These are phyloP conservation scores for Aegypius monachus DNA, from an alignment of 2,113 vertebrate species.

Conservation along the genomic window DNA sequence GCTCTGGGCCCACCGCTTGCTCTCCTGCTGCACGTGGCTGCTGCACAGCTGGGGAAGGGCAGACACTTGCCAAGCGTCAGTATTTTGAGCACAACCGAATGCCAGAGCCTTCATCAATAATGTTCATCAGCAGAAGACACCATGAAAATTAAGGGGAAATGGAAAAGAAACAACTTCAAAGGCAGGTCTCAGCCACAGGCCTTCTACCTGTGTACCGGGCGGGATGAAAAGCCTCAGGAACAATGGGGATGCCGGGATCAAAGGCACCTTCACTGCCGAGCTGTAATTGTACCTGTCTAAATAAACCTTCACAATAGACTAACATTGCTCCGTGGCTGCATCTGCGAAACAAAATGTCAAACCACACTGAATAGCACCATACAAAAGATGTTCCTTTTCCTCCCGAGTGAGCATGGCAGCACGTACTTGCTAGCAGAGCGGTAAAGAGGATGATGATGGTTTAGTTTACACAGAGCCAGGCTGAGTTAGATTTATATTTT, in stretches of 20 bases:
- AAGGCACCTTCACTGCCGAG: background rate
- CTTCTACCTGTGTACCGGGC: background rate
- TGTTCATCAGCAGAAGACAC: background rate
- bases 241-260: background rate
- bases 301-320: background rate
- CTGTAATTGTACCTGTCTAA: background rate
- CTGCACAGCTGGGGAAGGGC: background rate
- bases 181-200: background rate
- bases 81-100: background rate
- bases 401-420: background rate
- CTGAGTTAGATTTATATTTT: background rate
- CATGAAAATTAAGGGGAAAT: background rate
- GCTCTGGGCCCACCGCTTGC: background rate
- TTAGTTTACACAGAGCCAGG: background rate
- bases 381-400: background rate
- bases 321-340: background rate
- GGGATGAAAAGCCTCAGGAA: constrained; percentile 30
- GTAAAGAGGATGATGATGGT: background rate
- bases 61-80: background rate
- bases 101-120: background rate
- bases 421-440: background rate
- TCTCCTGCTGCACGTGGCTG: background rate
- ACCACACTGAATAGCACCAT: background rate
- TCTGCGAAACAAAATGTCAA: background rate
- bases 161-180: background rate